Conservation (phyloP, 2,888 invertebrate species). For the Drosophila prolongata region DNA sequence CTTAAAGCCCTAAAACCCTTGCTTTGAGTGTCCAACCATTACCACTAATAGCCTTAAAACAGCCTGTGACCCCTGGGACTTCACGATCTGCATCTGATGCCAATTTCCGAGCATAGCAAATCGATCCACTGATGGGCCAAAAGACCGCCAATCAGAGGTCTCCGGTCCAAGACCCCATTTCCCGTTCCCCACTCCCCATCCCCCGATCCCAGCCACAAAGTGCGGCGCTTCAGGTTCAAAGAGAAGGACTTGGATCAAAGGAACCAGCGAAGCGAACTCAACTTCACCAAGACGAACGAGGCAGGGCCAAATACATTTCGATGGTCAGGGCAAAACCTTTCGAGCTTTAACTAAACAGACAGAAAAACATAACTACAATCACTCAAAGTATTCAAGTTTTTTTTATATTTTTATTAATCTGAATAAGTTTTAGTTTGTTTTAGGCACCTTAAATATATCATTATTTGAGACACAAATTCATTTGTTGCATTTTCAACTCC, state of each 20-base stretch:
- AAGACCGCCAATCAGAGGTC: slow-evolving; percentile 16
- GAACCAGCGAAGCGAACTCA: slow-evolving; percentile 45
- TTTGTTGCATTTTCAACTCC: too few species aligned
- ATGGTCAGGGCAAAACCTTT: slow-evolving; percentile 62
- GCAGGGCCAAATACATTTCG: slow-evolving; percentile 53
- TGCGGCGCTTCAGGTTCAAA: slow-evolving; percentile 41
- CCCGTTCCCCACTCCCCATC: background rate
- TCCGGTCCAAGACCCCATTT: background rate
- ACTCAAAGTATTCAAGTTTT: too few species aligned
- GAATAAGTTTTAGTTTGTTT: too few species aligned
- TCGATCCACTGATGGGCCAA: slow-evolving; percentile 19
- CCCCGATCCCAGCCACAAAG: slow-evolving; percentile 8
- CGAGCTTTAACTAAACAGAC: slow-evolving; percentile 53
- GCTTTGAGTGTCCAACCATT: background rate
- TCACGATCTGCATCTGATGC: slow-evolving; percentile 20
- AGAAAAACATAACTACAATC: background rate
- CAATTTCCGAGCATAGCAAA: slow-evolving; percentile 23
- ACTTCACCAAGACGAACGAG: slow-evolving; percentile 16
- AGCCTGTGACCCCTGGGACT: slow-evolving; percentile 3
- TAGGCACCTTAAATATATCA: too few species aligned
- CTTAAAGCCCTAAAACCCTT: too few species aligned
- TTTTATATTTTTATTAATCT: too few species aligned
- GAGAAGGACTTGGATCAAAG: slow-evolving; percentile 55
- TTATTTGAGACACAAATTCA: too few species aligned
- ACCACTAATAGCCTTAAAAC: background rate